Base-by-base conservation (phyloP, 2,113 vertebrate species). In the Numenius arquata region DNA sequence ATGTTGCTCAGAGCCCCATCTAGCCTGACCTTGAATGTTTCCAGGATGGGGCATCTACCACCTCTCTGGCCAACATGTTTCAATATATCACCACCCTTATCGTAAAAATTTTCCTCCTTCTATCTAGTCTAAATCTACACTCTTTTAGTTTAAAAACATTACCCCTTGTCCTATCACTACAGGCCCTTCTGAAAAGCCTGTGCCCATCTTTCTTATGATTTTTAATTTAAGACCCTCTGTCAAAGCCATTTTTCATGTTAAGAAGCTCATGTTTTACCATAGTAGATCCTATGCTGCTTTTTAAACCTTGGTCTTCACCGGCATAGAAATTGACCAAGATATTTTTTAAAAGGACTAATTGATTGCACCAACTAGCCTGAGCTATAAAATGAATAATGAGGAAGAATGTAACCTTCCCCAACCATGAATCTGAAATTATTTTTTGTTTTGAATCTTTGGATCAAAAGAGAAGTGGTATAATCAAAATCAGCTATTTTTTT, bases 81-180 rank as follows among this genome's bases (percentile, higher is more conserved):
- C 34, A 47, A 18, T 18, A 6, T 29, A 1, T 65, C 20, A 48
- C 7, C 20, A 48, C 5, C 12, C 20, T 43, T 32, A 43, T 7
- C 0, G 0, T 26, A 58, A 66, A 58, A 65, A 9, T 38, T 15
- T 13, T 55, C 30, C n/a, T 55, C 12, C 9, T 71, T 58, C 16
- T 17, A 78, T 19, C 15, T 50, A 29, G 23, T 34, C 11, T 70
- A 6, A 56, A 79, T 50, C 8, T 79, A 10, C 5, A 6, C 2
- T 32, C 2, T 52, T 56, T 45, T 23, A 34, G 16, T 83, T 65
- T 79, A 62, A 83, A 89, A 52, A 2, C 2, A n/a, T 38, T 40
- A 10, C 3, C 2, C 2, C 11, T 58, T 84, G 17, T 48, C 30
- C 13, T 63, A 3, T 36, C 2, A 1, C 47, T 7, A 53, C 34